Conservation (phyloP, 2,797 vertebrate genomes). For the Novumbra hubbsi region DNA sequence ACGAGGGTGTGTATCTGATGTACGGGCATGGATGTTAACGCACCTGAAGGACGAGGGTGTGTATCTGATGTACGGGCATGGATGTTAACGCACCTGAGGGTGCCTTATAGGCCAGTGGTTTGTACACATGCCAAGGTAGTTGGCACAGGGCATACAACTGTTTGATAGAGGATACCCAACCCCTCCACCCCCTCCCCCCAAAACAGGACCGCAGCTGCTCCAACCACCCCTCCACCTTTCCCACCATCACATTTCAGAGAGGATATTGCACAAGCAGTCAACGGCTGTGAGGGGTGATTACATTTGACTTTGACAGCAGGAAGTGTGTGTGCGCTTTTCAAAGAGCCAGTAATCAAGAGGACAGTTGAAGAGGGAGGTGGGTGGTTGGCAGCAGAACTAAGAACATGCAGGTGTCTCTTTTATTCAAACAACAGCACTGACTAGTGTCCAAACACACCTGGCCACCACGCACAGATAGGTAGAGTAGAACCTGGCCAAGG, state of each 20-base stretch:
- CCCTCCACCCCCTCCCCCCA: background rate
- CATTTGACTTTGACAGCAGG: constrained; percentile 52
- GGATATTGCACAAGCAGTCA: constrained; percentile 58
- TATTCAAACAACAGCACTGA: background rate
- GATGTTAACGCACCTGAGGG: background rate
- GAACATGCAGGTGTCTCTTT: background rate
- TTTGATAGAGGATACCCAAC: background rate
- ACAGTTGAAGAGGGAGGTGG: background rate
- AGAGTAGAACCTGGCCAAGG: background rate
- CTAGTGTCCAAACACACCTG: background rate
- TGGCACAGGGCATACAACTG: background rate
- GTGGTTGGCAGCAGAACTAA: background rate
- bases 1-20: no score
- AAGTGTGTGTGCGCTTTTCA: constrained; percentile 33
- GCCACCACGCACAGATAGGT: background rate
- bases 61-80: background rate
- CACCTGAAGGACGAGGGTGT: no score
- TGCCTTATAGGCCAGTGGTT: background rate
- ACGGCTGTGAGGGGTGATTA: constrained; percentile 35
- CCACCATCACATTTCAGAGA: constrained; percentile 33
- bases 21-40: no score
- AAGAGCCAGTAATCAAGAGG: background rate
- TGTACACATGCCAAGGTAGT: background rate
- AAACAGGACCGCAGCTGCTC: background rate
- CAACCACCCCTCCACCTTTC: constrained; percentile 12